A percentile compares a stretch with the other conserved stretches of the same genome.
Conservation (phyloP, 2,888 invertebrate genomes). For the Zaprionus obscuricornis region DNA sequence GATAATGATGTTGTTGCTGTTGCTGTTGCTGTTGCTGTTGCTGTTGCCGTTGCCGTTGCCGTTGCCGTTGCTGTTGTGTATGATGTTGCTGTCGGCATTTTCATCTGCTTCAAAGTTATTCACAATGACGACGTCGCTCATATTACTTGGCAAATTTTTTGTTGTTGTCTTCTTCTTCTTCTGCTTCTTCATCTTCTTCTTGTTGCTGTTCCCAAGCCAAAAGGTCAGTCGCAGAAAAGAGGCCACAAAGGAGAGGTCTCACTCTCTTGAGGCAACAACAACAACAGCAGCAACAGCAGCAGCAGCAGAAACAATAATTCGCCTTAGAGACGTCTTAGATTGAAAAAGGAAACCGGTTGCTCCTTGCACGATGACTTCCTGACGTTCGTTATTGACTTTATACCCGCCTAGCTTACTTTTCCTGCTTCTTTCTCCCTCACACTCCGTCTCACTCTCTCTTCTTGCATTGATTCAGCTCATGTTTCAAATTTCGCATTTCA, state of each 20-base stretch:
- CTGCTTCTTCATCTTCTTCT: no score
- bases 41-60: conserved; percentile 6
- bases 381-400: conserved; percentile 60
- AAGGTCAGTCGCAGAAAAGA: conserved; percentile 60
- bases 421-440: no score
- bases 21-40: no score
- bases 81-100: conserved; percentile 48
- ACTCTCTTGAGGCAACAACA: conserved; percentile 46
- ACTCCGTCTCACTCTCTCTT: no score
- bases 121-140: conserved; percentile 37
- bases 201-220: conserved; percentile 53
- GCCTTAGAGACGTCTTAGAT: conserved; percentile 3
- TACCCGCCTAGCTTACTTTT: no score
- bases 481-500: conserved; percentile 46
- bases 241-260: conserved; percentile 31
- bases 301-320: conserved; percentile 33
- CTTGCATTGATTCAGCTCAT: no score
- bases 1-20: neutral
- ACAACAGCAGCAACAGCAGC: conserved; percentile 48
- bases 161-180: conserved; percentile 15
- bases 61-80: neutral
- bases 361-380: conserved; percentile 58
- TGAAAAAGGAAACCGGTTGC: conserved; percentile 53
- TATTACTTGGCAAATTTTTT: conserved; percentile 51
- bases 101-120: conserved; percentile 38